phyloP scores from a whole-genome alignment of 2,888 invertebrate species.

The Temnothorax ravouxi region DNA sequence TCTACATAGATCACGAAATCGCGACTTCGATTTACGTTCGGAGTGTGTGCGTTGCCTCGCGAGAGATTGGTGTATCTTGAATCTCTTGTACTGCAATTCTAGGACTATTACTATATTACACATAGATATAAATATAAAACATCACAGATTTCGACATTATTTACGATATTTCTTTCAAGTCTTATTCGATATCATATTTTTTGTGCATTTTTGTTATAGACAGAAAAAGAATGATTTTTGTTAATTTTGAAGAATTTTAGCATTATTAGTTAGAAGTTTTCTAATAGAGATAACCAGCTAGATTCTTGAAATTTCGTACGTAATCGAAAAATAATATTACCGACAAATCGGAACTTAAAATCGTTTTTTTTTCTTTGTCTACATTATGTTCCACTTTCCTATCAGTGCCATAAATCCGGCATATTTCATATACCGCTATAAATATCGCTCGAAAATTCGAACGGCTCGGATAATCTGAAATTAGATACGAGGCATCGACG shows the following conservation, averaged over 20 bases:
- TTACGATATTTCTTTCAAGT: neutral
- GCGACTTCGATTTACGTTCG: constrained; percentile 45
- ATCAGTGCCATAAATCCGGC: neutral
- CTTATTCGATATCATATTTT: constrained; percentile 2
- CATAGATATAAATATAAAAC: neutral
- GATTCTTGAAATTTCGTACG: neutral
- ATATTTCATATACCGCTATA: neutral
- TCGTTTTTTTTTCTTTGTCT: neutral
- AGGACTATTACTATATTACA: neutral
- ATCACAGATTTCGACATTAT: neutral
- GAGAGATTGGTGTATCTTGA: neutral
- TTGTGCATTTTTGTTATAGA: neutral
- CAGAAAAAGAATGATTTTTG: neutral
- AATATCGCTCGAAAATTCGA: constrained; percentile 33
- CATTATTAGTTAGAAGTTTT: neutral
- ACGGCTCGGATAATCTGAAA: constrained; percentile 40
- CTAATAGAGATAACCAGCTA: neutral
- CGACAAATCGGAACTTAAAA: neutral
- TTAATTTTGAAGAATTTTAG: neutral
- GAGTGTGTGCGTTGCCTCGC: constrained; percentile 24
- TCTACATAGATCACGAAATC: constrained; percentile 65
- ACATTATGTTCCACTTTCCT: neutral
- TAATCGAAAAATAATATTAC: constrained; percentile 4
- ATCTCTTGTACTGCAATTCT: neutral
- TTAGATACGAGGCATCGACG: constrained; percentile 27